Evolutionary conservation across 2,888 invertebrate genomes (phyloP).

Genomic region (Volucella inflata): DNA sequence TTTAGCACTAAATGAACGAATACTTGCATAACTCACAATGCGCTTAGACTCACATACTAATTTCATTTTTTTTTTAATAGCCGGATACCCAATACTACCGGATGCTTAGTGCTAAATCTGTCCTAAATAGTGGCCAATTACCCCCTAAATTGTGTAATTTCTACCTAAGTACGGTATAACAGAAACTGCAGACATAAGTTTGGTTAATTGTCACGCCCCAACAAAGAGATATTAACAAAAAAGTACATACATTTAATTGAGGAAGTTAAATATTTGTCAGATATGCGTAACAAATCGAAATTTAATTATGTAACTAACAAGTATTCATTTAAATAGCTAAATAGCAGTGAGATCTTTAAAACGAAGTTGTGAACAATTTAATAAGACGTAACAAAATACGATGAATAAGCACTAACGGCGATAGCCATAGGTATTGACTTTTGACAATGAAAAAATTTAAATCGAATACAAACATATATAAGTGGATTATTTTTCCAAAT

Average conservation of each 20-base stretch:
- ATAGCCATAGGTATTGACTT: neutral
- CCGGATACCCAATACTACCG: conserved; percentile 26
- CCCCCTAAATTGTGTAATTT: conserved; percentile 42
- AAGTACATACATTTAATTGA: conserved; percentile 11
- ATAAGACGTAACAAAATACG: neutral
- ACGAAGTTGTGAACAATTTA: neutral
- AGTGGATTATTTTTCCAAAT: too few species aligned
- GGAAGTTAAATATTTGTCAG: conserved; percentile 23
- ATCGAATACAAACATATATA: too few species aligned
- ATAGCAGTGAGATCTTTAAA: conserved; percentile 5
- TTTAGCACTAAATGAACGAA: neutral
- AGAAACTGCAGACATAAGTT: conserved; percentile 31
- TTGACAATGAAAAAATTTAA: too few species aligned
- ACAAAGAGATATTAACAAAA: conserved; percentile 43
- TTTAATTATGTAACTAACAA: conserved; percentile 29
- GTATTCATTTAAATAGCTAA: conserved; percentile 3
- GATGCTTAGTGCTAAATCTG: conserved; percentile 46
- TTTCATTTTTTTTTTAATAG: conserved; percentile 3
- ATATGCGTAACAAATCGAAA: conserved; percentile 28
- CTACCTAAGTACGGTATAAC: conserved; percentile 10
- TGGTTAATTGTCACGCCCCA: conserved; percentile 43
- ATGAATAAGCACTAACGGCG: neutral
- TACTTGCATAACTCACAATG: conserved; percentile 8
- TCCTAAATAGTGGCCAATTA: conserved; percentile 46
- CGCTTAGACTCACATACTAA: neutral